These are phyloP conservation scores for Drosophila siamana DNA, from an alignment of 2,888 invertebrate genomes.

Conservation along the genomic window DNA sequence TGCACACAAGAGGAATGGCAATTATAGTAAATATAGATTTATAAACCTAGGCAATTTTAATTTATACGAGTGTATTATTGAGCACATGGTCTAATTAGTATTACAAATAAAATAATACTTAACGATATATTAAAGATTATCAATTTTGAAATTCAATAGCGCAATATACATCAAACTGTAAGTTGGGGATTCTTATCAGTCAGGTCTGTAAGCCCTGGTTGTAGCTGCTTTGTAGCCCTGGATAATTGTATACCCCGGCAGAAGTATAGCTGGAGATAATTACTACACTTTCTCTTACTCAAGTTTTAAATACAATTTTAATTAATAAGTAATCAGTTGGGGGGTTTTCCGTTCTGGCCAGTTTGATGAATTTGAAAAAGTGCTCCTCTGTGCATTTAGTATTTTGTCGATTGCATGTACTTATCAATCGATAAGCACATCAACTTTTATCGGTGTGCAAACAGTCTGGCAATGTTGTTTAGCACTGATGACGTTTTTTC, in stretches of 20 bases:
- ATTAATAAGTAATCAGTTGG: not conserved
- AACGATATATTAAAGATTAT: not conserved
- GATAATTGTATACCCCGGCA: not conserved
- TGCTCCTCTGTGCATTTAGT: not conserved
- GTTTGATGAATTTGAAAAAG: too few species aligned
- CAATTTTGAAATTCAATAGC: not conserved
- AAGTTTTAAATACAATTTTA: not conserved
- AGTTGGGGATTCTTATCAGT: not conserved
- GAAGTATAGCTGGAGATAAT: too few species aligned
- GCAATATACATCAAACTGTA: not conserved
- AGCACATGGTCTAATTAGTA: not conserved
- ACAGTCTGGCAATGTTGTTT: constrained; percentile 45
- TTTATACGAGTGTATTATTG: not conserved
- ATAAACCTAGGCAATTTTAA: constrained; percentile 8
- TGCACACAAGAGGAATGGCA: constrained; percentile 53
- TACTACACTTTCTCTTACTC: not conserved
- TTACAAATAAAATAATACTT: not conserved
- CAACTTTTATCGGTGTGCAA: constrained; percentile 15
- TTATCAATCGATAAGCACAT: not conserved
- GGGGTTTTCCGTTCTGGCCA: too few species aligned
- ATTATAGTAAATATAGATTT: constrained; percentile 40
- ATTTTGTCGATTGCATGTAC: constrained; percentile 25
- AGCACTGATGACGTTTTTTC: constrained; percentile 69
- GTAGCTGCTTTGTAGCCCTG: not conserved
- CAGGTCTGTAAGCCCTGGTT: not conserved